Evolutionary conservation across 2,888 invertebrate species (phyloP), one percentile per base, ranked within the genome.

Genomic region (Prionchulus punctatus): DNA sequence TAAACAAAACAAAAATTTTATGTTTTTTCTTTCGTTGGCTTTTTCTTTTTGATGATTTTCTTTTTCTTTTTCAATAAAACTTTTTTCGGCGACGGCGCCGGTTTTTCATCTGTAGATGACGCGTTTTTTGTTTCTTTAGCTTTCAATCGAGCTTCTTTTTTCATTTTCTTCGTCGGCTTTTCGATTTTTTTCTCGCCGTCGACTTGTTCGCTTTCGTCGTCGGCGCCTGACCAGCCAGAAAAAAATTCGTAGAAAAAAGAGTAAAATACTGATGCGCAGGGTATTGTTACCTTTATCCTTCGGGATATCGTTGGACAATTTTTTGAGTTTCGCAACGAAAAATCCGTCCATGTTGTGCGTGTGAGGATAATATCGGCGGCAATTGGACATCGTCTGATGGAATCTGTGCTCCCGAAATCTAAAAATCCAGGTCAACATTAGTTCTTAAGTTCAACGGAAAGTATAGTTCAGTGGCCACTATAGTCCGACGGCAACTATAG

Each of bases 291-390:
- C 28, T 28, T 26, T 49, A 25, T 3, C 4, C 23, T 30, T 55
- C 3, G 64, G 64, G 27, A 61, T 66, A 15, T 58, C 60, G 75
- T 92, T 88, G 0, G 87, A 88, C 71, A 92, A 85, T 71, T 99
- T 99, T 75, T 91, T 90, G 18, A 99, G 73, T 75, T 99, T 99
- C 0, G 94, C 94, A 1, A 99, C 92, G 76, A 84, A 99, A 74
- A 99, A 99, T 2, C 98, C 98, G 75, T 99, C 98, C 85, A 98
- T 88, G 71, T 99, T 99, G 71, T 98, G 91, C 1, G 85, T 84
- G 71, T 99, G 98, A 0, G 98, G 98, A 75, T 98, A 99, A 75
- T 88, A 92, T 54, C 98, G 79, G 70, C 82, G 81, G 0, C 90
- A 85, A 57, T 88, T 73, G 68, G 86, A 87, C 72, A 98, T 73